These are phyloP conservation scores for Alcedo atthis DNA, from an alignment of 2,797 vertebrate genomes.

Conservation along the genomic window DNA sequence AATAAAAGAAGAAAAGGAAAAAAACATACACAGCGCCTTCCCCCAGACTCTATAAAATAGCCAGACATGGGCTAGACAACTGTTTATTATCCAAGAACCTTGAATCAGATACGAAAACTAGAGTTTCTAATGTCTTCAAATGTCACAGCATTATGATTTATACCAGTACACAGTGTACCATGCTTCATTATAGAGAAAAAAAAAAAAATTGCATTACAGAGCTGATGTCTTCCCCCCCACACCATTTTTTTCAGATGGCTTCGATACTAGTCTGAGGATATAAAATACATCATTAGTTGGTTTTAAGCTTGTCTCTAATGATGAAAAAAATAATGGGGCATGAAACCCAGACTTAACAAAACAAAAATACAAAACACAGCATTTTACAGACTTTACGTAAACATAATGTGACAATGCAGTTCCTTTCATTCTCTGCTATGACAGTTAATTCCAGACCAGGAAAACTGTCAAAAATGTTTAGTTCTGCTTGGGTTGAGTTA, in stretches of 20 bases:
- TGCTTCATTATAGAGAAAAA: constrained; percentile 68
- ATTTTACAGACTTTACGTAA: constrained; percentile 83
- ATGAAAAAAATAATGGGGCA: constrained; percentile 84
- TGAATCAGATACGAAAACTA: constrained; percentile 60
- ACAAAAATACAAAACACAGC: constrained; percentile 78
- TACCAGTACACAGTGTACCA: constrained; percentile 58
- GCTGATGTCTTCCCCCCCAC: constrained; percentile 60
- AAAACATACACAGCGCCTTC: background rate
- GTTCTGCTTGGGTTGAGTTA: constrained; percentile 95
- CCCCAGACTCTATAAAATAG: constrained; percentile 11
- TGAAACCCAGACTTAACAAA: constrained; percentile 77
- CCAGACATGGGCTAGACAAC: constrained; percentile 49
- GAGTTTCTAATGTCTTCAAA: constrained; percentile 70
- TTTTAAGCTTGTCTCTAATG: constrained; percentile 87
- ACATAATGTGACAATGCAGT: constrained; percentile 93
- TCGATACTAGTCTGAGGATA: constrained; percentile 48
- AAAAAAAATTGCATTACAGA: constrained; percentile 68
- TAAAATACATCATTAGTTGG: constrained; percentile 79
- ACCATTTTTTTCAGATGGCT: constrained; percentile 51
- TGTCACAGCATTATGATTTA: constrained; percentile 76
- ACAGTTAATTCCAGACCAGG: constrained; percentile 96
- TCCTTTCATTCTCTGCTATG: constrained; percentile 92
- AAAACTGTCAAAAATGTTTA: constrained; percentile 99
- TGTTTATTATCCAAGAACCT: constrained; percentile 67
- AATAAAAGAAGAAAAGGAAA: background rate